phyloP scores from a whole-genome alignment of 2,797 vertebrate species.

The Coccyzus lansbergi region DNA sequence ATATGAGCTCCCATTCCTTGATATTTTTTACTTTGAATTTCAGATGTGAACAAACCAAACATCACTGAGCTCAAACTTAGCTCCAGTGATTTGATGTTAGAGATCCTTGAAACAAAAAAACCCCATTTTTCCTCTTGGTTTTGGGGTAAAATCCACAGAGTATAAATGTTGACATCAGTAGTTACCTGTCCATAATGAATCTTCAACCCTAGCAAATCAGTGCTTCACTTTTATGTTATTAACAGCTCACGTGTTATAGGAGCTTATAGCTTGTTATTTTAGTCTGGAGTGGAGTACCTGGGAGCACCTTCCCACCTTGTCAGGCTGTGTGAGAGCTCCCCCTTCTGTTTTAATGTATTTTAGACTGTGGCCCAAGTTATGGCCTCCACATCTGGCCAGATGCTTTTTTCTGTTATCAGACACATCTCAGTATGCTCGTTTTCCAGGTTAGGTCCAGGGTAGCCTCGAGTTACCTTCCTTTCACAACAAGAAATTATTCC shows the following conservation, averaged over 20 bases:
- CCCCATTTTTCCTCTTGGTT: background rate
- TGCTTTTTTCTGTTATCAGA: background rate
- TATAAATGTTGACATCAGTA: background rate
- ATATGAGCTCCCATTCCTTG: slow-evolving; percentile 65
- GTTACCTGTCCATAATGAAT: background rate
- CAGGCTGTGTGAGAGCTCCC: slow-evolving; percentile 50
- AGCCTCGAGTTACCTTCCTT: background rate
- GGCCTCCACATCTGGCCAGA: background rate
- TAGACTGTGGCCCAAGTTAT: background rate
- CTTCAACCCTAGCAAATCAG: background rate
- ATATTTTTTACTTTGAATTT: slow-evolving; percentile 69
- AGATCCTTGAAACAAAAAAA: background rate
- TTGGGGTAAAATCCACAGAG: background rate
- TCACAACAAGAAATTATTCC: background rate
- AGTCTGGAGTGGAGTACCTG: background rate
- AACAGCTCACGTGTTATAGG: background rate
- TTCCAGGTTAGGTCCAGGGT: background rate
- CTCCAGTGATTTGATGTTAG: background rate
- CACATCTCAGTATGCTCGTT: background rate
- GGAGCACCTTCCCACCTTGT: background rate
- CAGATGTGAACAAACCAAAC: slow-evolving; percentile 50
- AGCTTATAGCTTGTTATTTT: background rate
- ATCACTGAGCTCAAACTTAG: slow-evolving; percentile 4
- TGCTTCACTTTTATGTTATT: background rate
- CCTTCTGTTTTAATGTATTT: slow-evolving; percentile 34